Conservation (phyloP, 2,113 vertebrate genomes). For the Phycodurus eques region DNA sequence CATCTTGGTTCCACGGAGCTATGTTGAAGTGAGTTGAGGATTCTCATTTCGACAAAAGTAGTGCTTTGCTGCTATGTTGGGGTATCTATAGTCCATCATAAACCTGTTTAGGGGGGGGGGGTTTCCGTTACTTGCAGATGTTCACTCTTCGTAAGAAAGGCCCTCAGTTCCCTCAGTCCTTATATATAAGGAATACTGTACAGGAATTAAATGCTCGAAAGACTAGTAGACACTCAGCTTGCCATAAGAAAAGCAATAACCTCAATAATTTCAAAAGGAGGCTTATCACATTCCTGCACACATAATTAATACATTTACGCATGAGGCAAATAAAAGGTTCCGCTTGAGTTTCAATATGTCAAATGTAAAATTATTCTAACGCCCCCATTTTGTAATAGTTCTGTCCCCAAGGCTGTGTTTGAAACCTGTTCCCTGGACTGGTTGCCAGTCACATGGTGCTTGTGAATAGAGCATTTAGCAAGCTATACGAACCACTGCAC, state of each 20-base stretch:
- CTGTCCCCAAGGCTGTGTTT: slow-evolving; percentile 21
- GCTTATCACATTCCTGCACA: slow-evolving; percentile 25
- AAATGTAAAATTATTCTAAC: slow-evolving; percentile 43
- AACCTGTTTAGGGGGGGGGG: too few relatives aligned
- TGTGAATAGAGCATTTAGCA: too few relatives aligned
- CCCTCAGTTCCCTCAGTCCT: too few relatives aligned
- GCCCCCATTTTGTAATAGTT: slow-evolving; percentile 56
- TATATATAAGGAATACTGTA: background rate
- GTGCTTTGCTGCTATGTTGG: too few relatives aligned
- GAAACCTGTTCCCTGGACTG: background rate
- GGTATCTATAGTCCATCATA: too few relatives aligned
- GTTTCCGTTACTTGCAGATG: too few relatives aligned
- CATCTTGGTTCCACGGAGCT: too few relatives aligned
- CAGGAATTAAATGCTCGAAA: slow-evolving; percentile 6
- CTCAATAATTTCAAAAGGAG: slow-evolving; percentile 48
- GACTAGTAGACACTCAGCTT: slow-evolving; percentile 7
- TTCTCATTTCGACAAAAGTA: too few relatives aligned
- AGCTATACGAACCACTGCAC: too few relatives aligned
- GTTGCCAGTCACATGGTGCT: background rate
- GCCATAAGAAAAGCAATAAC: slow-evolving; percentile 8
- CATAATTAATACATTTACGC: slow-evolving; percentile 41
- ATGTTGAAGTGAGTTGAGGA: too few relatives aligned
- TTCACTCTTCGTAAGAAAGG: background rate
- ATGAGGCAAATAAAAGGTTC: slow-evolving; percentile 69
- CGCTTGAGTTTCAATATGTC: slow-evolving; percentile 37